phyloP scores from a whole-genome alignment of 2,797 vertebrate genomes.

The Cygnus olor region DNA sequence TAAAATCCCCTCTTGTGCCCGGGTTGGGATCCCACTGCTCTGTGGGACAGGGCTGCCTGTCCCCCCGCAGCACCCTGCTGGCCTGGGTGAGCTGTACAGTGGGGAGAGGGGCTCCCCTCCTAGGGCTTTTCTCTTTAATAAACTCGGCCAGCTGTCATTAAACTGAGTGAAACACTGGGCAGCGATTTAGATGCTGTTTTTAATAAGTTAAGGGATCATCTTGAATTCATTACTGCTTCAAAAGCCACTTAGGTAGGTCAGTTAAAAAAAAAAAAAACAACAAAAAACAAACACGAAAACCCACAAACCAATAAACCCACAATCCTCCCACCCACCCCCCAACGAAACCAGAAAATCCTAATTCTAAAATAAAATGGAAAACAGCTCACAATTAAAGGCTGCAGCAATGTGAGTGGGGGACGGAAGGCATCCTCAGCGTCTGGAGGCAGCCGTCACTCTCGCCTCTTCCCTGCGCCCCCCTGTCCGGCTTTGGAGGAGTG shows the following conservation, averaged over 20 bases:
- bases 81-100: neutral
- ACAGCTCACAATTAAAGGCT: neutral
- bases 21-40: too few species aligned
- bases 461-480: neutral
- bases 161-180: slow-evolving; percentile 3
- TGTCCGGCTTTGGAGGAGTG: neutral
- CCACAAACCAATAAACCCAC: slow-evolving; percentile 16
- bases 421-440: neutral
- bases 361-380: slow-evolving; percentile 4
- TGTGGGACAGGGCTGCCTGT: neutral
- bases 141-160: neutral
- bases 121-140: neutral
- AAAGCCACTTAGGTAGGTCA: slow-evolving; percentile 58
- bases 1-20: too few species aligned
- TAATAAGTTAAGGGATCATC: slow-evolving; percentile 58
- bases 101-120: neutral
- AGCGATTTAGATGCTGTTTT: slow-evolving; percentile 57
- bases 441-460: neutral
- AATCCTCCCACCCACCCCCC: neutral
- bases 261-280: neutral
- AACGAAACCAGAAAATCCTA: neutral
- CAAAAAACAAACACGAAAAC: neutral
- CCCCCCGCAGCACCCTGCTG: neutral
- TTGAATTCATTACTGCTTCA: slow-evolving; percentile 66
- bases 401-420: neutral